Evolutionary conservation across 23 tunicate species (phyloP).

Genomic region (Phallusia fumigata): DNA sequence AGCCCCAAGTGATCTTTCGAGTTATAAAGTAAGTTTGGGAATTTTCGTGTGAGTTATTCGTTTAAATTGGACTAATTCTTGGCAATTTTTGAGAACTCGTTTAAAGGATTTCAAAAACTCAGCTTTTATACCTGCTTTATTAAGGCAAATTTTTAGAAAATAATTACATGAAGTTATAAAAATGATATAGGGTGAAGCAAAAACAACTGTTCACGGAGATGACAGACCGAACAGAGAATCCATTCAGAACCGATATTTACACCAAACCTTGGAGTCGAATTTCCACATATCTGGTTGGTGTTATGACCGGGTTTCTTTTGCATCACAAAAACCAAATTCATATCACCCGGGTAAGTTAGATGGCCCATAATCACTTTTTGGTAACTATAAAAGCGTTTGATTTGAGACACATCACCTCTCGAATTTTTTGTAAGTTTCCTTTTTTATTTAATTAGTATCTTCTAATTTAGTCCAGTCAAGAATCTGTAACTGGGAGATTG

Average conservation of each 20-base stretch:
- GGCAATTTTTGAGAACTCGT: no score
- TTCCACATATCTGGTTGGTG: slow-evolving; percentile 4
- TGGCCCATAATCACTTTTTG: no score
- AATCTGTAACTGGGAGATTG: no score
- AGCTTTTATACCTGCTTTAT: no score
- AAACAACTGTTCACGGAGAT: not conserved
- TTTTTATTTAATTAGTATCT: no score
- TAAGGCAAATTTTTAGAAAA: not conserved
- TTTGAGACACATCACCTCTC: no score
- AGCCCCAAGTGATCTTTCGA: not conserved
- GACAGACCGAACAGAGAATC: slow-evolving; percentile 13
- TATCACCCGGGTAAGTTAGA: not conserved
- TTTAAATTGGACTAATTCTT: no score
- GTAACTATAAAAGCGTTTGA: no score
- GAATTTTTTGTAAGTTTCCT: no score
- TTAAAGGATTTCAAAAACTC: no score
- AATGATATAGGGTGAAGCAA: not conserved
- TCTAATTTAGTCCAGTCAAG: no score
- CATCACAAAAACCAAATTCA: not conserved
- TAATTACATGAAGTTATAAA: not conserved
- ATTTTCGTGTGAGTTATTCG: no score
- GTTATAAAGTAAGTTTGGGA: not conserved
- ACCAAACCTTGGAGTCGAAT: not conserved
- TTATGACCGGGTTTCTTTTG: not conserved
- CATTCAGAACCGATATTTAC: not conserved